Base-by-base conservation (phyloP, 2,113 vertebrate species). In the Oplegnathus fasciatus region DNA sequence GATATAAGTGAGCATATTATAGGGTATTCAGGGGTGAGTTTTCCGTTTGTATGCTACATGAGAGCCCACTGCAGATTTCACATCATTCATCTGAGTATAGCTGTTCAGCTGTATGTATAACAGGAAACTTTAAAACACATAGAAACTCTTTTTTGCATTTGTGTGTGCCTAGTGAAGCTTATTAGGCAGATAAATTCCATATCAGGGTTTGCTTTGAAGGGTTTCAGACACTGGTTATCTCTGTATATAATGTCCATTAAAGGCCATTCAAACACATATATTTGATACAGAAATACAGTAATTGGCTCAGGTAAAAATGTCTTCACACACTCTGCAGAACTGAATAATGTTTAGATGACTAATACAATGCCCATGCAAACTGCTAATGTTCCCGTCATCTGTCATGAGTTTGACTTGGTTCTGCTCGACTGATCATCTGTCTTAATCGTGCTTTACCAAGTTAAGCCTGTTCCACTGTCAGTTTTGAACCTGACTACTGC, bases 381-480 rank as follows among this genome's bases (percentile, higher is more conserved):
- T 55, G 26, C 66, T 34, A 26, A 58, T 2, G 1, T 60, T 60
- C 46, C 52, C 30, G 32, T 82, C 34, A 44, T 52, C 65, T 72
- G 46, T 54, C 30, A 32, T 48, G 34, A 64, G 26, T 60, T 68
- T 57, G 55, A 68, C 67, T 77, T 6, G 32, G 26, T 54, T 82
- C 20, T 83, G 74, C 78, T 61, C 54, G 26, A 62, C 48, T 71
- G 50, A 62, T 87, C 48, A 6, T 72, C 32, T 74, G 75, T 78
- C 71, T 86, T 89, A 48, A 71, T 80, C 50, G 74, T 69, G 55
- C 73, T 89, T 87, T 61, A 58, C 65, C 73, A 72, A 37, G 76
- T 85, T 77, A 75, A 83, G 71, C 18, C 65, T 81, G 77, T 78
- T 60, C 66, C 61, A 72, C 74, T 88, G 57, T 82, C 70, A 85